These are phyloP conservation scores for Ethmia dodecea DNA, from an alignment of 2,888 invertebrate genomes.

Conservation along the genomic window DNA sequence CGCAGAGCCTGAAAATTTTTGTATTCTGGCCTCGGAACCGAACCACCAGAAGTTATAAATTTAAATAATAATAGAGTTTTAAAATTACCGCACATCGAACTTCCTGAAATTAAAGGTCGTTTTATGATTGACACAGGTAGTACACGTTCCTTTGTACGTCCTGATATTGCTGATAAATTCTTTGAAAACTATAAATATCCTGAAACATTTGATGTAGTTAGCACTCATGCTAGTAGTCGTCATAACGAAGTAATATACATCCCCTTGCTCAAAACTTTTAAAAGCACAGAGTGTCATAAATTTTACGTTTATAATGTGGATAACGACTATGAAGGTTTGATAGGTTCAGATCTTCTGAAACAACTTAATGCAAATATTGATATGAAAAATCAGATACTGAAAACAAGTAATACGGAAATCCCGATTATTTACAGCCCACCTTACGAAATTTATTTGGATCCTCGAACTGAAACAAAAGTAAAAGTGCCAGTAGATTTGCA, in stretches of 20 bases:
- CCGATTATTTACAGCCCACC: conserved; percentile 16
- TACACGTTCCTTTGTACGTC: conserved; percentile 14
- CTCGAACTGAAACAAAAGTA: conserved; percentile 1
- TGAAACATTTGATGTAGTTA: conserved; percentile 12
- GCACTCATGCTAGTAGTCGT: conserved; percentile 10
- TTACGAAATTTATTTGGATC: neutral
- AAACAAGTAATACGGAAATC: conserved; percentile 5
- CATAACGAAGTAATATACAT: conserved; percentile 10
- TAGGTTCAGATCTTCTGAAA: conserved; percentile 17
- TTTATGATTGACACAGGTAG: conserved; percentile 20
- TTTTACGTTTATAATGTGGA: conserved; percentile 19
- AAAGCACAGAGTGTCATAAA: conserved; percentile 9
- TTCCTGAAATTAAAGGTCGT: conserved; percentile 14
- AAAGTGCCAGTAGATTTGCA: conserved; percentile 1
- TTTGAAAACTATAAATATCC: conserved; percentile 2
- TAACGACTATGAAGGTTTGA: conserved; percentile 15
- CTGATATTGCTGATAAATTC: conserved; percentile 12
- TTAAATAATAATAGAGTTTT: conserved; percentile 2
- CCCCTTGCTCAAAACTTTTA: conserved; percentile 9
- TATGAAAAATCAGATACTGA: conserved; percentile 6
- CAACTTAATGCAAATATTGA: conserved; percentile 13
- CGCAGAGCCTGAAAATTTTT: conserved; percentile 4
- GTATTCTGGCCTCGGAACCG: neutral
- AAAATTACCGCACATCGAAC: conserved; percentile 13
- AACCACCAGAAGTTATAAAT: conserved; percentile 5